Conservation (phyloP, 2,888 invertebrate genomes). For the Pasiphila rectangulata region DNA sequence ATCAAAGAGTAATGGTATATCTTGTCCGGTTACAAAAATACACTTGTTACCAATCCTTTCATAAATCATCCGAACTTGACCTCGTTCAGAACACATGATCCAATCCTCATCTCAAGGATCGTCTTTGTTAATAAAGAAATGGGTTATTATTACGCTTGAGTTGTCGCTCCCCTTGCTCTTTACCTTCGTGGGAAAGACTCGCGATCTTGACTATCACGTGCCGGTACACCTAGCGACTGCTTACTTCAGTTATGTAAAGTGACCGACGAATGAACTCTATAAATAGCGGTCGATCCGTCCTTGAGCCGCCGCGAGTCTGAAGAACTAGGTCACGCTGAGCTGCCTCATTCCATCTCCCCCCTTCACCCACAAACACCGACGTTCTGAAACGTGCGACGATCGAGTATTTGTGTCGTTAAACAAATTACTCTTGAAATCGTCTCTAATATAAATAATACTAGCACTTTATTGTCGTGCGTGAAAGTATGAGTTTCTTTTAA, state of each 20-base stretch:
- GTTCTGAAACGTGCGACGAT: conserved; percentile 34
- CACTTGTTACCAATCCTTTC: conserved; percentile 1
- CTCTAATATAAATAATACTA: conserved; percentile 32
- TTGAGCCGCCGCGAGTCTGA: conserved; percentile 71
- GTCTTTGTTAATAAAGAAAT: conserved; percentile 48
- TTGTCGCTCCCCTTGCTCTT: conserved; percentile 46
- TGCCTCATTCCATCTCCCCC: conserved; percentile 56
- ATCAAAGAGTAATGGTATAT: background rate
- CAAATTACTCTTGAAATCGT: conserved; percentile 44
- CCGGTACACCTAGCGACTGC: conserved; percentile 57
- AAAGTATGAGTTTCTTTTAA: conserved; percentile 11
- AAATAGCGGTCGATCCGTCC: conserved; percentile 79
- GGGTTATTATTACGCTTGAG: conserved; percentile 51
- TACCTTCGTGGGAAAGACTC: conserved; percentile 60
- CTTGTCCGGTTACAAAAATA: background rate
- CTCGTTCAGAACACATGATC: conserved; percentile 34
- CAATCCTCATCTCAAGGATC: conserved; percentile 37
- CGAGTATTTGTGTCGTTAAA: conserved; percentile 38
- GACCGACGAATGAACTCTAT: conserved; percentile 73
- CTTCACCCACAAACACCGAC: conserved; percentile 43
- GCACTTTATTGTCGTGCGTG: conserved; percentile 7
- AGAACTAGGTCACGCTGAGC: conserved; percentile 74
- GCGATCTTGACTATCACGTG: conserved; percentile 50
- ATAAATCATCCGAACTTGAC: conserved; percentile 41
- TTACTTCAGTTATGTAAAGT: conserved; percentile 73